A percentile compares a stretch with the other conserved stretches of the same genome.
These are phyloP conservation scores for Myiopsitta monachus DNA, from an alignment of 2,113 vertebrate species.

Conservation along the genomic window DNA sequence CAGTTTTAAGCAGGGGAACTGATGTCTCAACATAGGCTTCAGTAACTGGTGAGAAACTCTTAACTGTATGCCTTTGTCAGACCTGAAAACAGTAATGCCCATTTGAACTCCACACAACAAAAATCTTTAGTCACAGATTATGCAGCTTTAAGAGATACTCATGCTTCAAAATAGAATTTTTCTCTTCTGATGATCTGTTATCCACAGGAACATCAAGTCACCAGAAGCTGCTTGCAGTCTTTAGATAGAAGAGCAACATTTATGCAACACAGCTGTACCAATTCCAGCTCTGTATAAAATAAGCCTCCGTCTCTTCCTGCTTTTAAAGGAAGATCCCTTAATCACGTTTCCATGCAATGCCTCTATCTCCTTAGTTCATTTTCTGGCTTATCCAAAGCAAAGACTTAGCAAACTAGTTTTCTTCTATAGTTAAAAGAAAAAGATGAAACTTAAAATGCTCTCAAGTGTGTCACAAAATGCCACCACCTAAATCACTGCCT, in stretches of 20 bases:
- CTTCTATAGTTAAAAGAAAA: conserved; percentile 36
- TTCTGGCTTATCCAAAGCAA: conserved; percentile 79
- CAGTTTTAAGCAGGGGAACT: background rate
- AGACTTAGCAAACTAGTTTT: conserved; percentile 74
- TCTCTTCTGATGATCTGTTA: background rate
- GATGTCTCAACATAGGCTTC: background rate
- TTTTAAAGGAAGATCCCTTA: conserved; percentile 4
- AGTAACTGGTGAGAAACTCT: background rate
- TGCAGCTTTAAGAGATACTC: background rate
- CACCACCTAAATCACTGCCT: background rate
- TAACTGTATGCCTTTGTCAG: background rate
- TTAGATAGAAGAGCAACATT: background rate
- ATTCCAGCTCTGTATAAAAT: background rate
- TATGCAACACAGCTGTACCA: background rate
- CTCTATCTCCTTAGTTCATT: background rate
- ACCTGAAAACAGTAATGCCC: background rate
- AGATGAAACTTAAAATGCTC: background rate
- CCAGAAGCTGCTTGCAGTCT: background rate
- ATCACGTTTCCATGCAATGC: background rate
- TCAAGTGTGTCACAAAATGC: background rate
- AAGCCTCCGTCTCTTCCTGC: background rate
- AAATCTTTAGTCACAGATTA: background rate
- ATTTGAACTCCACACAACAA: background rate
- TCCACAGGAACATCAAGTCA: background rate
- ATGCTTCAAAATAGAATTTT: background rate